Conservation (phyloP, 2,797 vertebrate species). For the Enteromius radiatus region DNA sequence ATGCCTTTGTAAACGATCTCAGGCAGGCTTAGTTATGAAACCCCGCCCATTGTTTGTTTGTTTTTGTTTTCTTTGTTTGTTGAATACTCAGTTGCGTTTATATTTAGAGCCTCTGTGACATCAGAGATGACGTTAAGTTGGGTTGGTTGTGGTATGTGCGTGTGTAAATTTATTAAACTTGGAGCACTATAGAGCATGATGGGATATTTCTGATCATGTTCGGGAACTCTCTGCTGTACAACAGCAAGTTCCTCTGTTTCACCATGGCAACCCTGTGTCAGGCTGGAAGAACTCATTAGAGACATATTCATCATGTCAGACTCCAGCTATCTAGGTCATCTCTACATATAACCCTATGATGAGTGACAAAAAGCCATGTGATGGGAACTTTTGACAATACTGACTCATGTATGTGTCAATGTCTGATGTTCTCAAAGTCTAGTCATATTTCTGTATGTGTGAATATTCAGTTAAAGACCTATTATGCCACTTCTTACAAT, state of each 20-base stretch:
- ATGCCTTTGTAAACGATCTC: conserved; percentile 11
- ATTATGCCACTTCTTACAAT: not conserved
- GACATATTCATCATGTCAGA: conserved; percentile 45
- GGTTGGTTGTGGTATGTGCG: not conserved
- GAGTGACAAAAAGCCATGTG: conserved; percentile 30
- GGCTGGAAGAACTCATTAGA: conserved; percentile 37
- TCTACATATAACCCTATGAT: conserved; percentile 35
- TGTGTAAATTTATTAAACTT: not conserved
- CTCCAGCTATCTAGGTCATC: conserved; percentile 51
- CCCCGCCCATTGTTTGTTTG: conserved; percentile 15
- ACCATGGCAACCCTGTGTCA: conserved; percentile 48
- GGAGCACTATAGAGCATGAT: not conserved
- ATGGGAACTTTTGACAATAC: conserved; percentile 16
- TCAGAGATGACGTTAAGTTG: conserved; percentile 10
- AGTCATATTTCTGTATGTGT: not conserved
- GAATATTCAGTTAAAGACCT: not conserved
- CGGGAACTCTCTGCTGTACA: conserved; percentile 16
- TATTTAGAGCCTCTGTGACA: conserved; percentile 4
- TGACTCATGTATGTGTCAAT: conserved; percentile 31
- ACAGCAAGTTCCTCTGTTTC: not conserved
- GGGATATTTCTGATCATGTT: conserved; percentile 16
- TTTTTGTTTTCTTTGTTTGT: conserved; percentile 22
- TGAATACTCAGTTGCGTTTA: not conserved
- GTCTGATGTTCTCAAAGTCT: conserved; percentile 3
- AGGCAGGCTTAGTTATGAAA: not conserved